Conservation (phyloP, 2,888 invertebrate genomes). For the Electrophaes corylata region DNA sequence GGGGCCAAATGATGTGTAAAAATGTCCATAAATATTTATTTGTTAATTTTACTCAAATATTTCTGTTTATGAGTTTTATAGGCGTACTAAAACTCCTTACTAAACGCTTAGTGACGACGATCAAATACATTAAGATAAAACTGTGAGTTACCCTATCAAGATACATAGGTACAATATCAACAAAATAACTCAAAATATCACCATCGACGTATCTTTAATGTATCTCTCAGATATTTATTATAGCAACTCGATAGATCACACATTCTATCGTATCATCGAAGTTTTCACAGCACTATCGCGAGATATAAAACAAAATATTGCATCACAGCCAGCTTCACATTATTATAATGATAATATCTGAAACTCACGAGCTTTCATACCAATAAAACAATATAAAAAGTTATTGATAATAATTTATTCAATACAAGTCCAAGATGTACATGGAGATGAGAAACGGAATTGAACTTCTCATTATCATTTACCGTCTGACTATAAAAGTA, state of each 20-base stretch:
- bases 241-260: slow-evolving; percentile 34
- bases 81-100: too few relatives aligned
- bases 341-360: slow-evolving; percentile 61
- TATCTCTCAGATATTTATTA: slow-evolving; percentile 39
- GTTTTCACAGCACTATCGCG: slow-evolving; percentile 38
- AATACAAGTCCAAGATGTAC: slow-evolving; percentile 47
- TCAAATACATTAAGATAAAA: background rate
- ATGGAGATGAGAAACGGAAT: slow-evolving; percentile 26
- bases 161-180: slow-evolving; percentile 16
- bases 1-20: too few relatives aligned
- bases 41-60: too few relatives aligned
- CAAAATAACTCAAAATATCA: slow-evolving; percentile 34
- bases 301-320: slow-evolving; percentile 53
- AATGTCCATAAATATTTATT: too few relatives aligned
- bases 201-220: slow-evolving; percentile 38
- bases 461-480: too few relatives aligned
- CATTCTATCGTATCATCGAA: slow-evolving; percentile 28
- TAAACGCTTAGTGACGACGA: background rate
- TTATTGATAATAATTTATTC: slow-evolving; percentile 79
- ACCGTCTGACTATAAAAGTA: too few relatives aligned
- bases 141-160: slow-evolving; percentile 5
- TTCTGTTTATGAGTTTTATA: too few relatives aligned
- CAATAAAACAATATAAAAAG: slow-evolving; percentile 81
- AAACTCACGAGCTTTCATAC: slow-evolving; percentile 71
- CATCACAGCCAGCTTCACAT: slow-evolving; percentile 54